Base-by-base conservation (phyloP, 2,888 invertebrate genomes). In the Dasypogon diadema region DNA sequence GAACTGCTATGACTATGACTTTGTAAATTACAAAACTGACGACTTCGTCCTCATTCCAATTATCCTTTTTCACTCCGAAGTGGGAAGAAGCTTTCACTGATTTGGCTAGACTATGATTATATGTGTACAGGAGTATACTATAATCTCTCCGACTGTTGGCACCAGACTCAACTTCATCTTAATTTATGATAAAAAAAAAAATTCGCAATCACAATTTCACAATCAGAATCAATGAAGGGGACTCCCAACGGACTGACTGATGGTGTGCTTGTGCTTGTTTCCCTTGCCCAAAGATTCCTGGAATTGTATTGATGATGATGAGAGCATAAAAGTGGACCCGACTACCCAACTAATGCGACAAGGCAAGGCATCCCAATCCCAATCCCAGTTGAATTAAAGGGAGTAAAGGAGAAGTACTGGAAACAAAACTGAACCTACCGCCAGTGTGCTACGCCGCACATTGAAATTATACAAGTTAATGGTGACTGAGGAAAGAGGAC, bases 221-320 rank as follows among this genome's bases (percentile, higher is more conserved):
- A 34, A 18, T 22, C 51, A 51, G 30, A 18, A 51, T 70, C 70
- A 51, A 70, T 70, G 54, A 46, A 30, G 30, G 30, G 12, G 18
- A 30, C 26, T 14, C 46, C 54, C 70, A 70, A 30, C n/a, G n/a
- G 70, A 70, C 26, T 14, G n/a, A n/a, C n/a, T n/a, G n/a, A n/a
- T n/a, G n/a, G n/a, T n/a, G n/a, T n/a, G n/a, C n/a, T n/a, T n/a
- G n/a, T n/a, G n/a, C n/a, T 26, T 8, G 24, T 56, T 26, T 2
- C 70, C 30, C 34, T 70, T 30, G 30, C 30, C 30, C 70, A 6
- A 46, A 70, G 34, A 30, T 70, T 54, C 54, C 48, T n/a, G 34
- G 70, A 70, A 70, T 70, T 54, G 30, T 46, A 54, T 54, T 54
- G 34, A 51, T 70, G 54, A 70, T 51, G 54, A 34, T n/a, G 14